Evolutionary conservation across 1,140 invertebrate genomes (phyloP).

Genomic region (Macrotrachela quadricornifera): DNA sequence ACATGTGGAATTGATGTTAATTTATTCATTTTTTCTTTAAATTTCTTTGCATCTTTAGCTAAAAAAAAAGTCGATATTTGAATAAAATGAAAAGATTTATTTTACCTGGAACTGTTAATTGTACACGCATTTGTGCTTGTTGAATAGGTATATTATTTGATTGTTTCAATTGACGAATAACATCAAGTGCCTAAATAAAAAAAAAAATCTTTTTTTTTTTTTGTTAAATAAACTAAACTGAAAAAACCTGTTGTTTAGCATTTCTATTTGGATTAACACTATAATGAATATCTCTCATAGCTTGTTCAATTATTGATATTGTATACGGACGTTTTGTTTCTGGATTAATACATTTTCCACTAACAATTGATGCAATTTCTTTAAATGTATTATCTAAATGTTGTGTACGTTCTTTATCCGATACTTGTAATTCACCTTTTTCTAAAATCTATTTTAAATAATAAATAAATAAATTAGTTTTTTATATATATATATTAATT

Average conservation of each 20-base stretch:
- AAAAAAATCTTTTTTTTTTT: too few relatives aligned
- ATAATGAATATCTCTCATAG: slow-evolving; percentile 86
- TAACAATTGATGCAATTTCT: slow-evolving; percentile 44
- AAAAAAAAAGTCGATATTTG: too few relatives aligned
- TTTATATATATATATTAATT: too few relatives aligned
- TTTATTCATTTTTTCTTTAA: slow-evolving; percentile 47
- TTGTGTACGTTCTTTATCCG: slow-evolving; percentile 79
- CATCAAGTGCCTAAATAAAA: slow-evolving; percentile 76
- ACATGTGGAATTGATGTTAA: slow-evolving; percentile 34
- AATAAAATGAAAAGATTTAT: too few relatives aligned
- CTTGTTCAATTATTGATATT: slow-evolving; percentile 93
- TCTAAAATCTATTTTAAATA: slow-evolving; percentile 57
- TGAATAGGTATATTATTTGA: slow-evolving; percentile 56
- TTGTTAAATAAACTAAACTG: too few relatives aligned
- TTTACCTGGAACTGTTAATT: slow-evolving; percentile 38
- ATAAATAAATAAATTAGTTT: too few relatives aligned
- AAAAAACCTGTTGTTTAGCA: slow-evolving; percentile 91
- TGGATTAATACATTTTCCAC: slow-evolving; percentile 86
- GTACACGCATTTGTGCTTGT: slow-evolving; percentile 77
- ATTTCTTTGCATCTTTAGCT: slow-evolving; percentile 48
- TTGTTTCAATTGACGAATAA: slow-evolving; percentile 66
- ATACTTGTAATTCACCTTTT: slow-evolving; percentile 81
- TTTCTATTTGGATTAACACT: slow-evolving; percentile 81
- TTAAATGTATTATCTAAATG: slow-evolving; percentile 73
- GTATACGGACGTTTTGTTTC: slow-evolving; percentile 86